Evolutionary conservation across 2,888 invertebrate genomes (phyloP).

Genomic region (Conops quadrifasciatus): DNA sequence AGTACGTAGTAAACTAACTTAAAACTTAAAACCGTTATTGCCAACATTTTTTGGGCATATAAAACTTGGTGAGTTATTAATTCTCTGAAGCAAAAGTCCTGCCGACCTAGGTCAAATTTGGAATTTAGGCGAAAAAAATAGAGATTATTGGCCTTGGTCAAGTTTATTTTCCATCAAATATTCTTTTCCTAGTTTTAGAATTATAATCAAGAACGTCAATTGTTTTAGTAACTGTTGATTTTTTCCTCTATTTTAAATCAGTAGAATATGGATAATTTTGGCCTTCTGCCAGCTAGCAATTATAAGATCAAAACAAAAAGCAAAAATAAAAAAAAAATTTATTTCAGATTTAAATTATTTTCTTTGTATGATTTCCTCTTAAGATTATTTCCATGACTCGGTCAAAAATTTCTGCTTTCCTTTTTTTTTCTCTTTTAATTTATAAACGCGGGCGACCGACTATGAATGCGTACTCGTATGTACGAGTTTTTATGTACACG

Average conservation of each 20-base stretch:
- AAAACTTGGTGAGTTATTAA: too few relatives aligned
- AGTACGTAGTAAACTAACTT: too few relatives aligned
- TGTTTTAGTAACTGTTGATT: too few relatives aligned
- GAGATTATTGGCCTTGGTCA: neutral
- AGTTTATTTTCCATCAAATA: neutral
- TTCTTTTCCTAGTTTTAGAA: too few relatives aligned
- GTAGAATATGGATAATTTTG: slow-evolving; percentile 33
- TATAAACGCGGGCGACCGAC: too few relatives aligned
- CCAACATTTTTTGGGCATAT: too few relatives aligned
- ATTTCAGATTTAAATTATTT: slow-evolving; percentile 36
- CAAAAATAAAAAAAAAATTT: slow-evolving; percentile 15
- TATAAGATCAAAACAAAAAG: slow-evolving; percentile 6
- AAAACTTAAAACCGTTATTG: too few relatives aligned
- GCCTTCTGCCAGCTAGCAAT: slow-evolving; percentile 41
- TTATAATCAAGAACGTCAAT: too few relatives aligned
- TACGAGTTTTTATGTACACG: neutral
- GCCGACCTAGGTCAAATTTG: too few relatives aligned
- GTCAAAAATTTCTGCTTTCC: slow-evolving; percentile 41
- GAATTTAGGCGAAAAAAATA: neutral
- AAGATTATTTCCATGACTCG: slow-evolving; percentile 43
- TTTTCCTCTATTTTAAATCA: neutral
- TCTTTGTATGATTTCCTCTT: slow-evolving; percentile 21
- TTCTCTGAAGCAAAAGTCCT: too few relatives aligned
- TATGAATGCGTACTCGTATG: too few relatives aligned
- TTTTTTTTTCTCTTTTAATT: slow-evolving; percentile 4